Evolutionary conservation across 2,113 vertebrate genomes (phyloP).

Genomic region (Odontophorus gujanensis): DNA sequence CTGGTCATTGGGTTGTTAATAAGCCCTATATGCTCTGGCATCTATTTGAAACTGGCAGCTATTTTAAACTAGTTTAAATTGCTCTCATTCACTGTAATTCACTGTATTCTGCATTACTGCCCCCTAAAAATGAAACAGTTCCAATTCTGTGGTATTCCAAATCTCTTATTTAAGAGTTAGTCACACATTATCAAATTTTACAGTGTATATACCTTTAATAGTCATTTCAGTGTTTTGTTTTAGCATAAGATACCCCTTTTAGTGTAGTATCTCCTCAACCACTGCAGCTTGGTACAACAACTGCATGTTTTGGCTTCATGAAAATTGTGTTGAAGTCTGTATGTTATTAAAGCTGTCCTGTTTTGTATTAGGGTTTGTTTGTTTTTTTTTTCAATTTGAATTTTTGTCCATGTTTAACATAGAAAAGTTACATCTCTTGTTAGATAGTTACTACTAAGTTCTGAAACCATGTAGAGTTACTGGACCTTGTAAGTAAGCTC

Average conservation of each 20-base stretch:
- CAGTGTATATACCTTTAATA: not conserved
- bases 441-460: not conserved
- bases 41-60: not conserved
- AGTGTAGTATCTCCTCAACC: not conserved
- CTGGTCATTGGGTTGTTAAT: not conserved
- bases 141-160: not conserved
- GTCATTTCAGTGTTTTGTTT: accelerated
- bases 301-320: not conserved
- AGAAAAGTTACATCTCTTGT: not conserved
- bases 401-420: not conserved
- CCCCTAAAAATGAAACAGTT: not conserved
- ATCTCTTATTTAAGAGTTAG: not conserved
- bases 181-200: not conserved
- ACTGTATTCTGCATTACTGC: not conserved
- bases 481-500: not conserved
- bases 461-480: not conserved
- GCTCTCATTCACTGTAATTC: not conserved
- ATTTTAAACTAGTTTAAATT: too few relatives aligned
- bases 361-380: not conserved
- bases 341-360: not conserved
- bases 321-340: not conserved
- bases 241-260: not conserved
- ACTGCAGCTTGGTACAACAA: not conserved
- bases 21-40: not conserved
- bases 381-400: not conserved